Conservation (phyloP, 1,140 invertebrate genomes). For the Drosophila ficusphila region DNA sequence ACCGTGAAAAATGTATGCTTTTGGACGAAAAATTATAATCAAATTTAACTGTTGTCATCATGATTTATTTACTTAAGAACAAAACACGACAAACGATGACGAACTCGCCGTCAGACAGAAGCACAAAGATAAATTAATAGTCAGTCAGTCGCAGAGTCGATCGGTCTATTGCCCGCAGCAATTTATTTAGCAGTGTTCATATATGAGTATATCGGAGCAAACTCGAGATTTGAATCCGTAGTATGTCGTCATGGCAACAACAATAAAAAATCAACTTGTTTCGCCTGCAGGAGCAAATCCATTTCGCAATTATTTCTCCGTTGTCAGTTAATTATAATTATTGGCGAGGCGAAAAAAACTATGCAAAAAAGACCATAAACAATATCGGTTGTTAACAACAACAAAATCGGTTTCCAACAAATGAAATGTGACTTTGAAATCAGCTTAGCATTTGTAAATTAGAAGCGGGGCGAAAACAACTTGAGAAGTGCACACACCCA, state of each 20-base stretch:
- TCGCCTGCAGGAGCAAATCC: constrained; percentile 68
- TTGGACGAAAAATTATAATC: constrained; percentile 67
- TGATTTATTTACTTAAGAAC: constrained; percentile 74
- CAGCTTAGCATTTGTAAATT: constrained; percentile 50
- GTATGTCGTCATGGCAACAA: constrained; percentile 60
- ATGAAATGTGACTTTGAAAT: constrained; percentile 43
- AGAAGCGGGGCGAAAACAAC: constrained; percentile 25
- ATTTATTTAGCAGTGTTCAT: constrained; percentile 43
- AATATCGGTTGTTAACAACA: constrained; percentile 33
- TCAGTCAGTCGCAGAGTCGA: constrained; percentile 46
- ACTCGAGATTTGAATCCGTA: constrained; percentile 5
- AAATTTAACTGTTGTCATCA: constrained; percentile 82
- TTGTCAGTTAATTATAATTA: constrained; percentile 69
- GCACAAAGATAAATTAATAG: constrained; percentile 56
- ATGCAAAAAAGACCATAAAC: constrained; percentile 17
- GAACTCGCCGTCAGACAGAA: constrained; percentile 47
- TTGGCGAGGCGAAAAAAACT: constrained; percentile 33
- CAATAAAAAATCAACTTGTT: constrained; percentile 46
- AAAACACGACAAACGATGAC: constrained; percentile 60
- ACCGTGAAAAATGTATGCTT: constrained; percentile 73
- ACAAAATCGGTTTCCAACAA: constrained; percentile 11
- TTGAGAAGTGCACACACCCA: constrained; percentile 33
- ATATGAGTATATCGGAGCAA: constrained; percentile 21
- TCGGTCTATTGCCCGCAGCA: constrained; percentile 48
- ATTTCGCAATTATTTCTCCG: constrained; percentile 65